Conservation (phyloP, 2,888 invertebrate genomes). For the Hirtodrosophila duncani region DNA sequence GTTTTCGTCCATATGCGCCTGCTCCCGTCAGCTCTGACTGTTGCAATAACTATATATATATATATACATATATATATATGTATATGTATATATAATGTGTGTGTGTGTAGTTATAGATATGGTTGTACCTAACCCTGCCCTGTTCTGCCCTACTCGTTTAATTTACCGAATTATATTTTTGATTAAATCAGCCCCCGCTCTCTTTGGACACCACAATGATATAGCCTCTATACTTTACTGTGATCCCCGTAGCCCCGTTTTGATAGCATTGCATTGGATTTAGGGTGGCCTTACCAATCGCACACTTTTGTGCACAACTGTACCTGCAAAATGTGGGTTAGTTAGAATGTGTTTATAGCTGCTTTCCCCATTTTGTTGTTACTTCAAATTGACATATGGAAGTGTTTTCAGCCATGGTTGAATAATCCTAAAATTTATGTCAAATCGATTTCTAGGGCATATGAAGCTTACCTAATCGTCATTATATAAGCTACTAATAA, state of each 20-base stretch:
- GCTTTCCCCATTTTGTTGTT: slow-evolving; percentile 1
- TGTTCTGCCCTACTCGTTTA: slow-evolving; percentile 45
- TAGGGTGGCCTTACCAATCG: slow-evolving; percentile 17
- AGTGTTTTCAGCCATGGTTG: too few relatives aligned
- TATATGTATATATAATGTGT: slow-evolving; percentile 4
- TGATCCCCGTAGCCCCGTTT: neutral
- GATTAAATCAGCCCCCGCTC: slow-evolving; percentile 41
- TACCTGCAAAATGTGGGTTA: slow-evolving; percentile 25
- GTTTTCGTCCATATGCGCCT: slow-evolving; percentile 6
- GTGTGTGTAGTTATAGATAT: slow-evolving; percentile 20
- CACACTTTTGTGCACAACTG: slow-evolving; percentile 50
- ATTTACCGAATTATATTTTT: slow-evolving; percentile 66
- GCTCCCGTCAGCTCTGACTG: slow-evolving; percentile 26
- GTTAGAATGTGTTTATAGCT: neutral
- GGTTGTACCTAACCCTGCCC: slow-evolving; percentile 21
- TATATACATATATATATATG: neutral
- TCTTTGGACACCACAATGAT: slow-evolving; percentile 1
- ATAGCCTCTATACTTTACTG: neutral
- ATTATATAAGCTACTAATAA: too few relatives aligned
- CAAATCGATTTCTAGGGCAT: too few relatives aligned
- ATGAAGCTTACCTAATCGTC: too few relatives aligned
- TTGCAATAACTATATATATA: too few relatives aligned
- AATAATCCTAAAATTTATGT: too few relatives aligned
- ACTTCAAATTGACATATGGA: too few relatives aligned
- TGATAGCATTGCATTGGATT: slow-evolving; percentile 27